Evolutionary conservation across 2,113 vertebrate species (phyloP), one percentile per base, ranked within the genome.

Genomic region (Anhinga anhinga): DNA sequence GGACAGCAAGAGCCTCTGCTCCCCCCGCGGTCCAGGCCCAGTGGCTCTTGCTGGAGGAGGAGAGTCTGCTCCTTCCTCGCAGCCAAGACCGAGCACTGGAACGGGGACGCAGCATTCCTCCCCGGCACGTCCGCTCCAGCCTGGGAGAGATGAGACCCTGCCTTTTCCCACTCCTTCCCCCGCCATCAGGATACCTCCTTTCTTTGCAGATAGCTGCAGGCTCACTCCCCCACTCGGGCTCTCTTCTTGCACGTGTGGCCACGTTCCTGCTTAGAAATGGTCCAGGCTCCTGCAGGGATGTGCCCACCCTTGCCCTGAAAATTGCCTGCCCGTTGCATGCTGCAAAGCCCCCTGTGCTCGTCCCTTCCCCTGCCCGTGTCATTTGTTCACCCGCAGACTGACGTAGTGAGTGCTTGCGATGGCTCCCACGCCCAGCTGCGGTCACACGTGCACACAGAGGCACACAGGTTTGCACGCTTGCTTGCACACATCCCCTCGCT

Each of bases 41-140:
- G 89, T 95, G 95, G 74, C 89, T 96, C 79, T 32, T 78, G 70
- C 95, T 91, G 93, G 76, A 90, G 87, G 74, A 93, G 96, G 95
- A 95, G 87, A 96, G 79, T 67, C 95, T 91, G 93, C 91, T 71
- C 85, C 91, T 95, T 96, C 89, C 94, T 93, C 4, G 21, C 87
- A 94, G 96, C 95, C 91, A 96, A 97, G 87, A 84, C 63, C 0
- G 55, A 96, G 85, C 38, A 0, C 91, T 95, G 93, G 96, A 95
- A 88, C 11, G 0, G 84, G 92, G 91, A 81, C 1, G 3, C 62
- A 94, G 71, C 95, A 82, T 95, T 97, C 94, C 91, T 97, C 95
- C 91, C 70, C 81, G 0, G 95, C 96, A 97, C 70, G 86, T 96
- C 94, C 85, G 70, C 94, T 97, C 82, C 82, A 7, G 55, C 93